phyloP scores from a whole-genome alignment of 1,140 invertebrate genomes.

The Parasteatoda tepidariorum region DNA sequence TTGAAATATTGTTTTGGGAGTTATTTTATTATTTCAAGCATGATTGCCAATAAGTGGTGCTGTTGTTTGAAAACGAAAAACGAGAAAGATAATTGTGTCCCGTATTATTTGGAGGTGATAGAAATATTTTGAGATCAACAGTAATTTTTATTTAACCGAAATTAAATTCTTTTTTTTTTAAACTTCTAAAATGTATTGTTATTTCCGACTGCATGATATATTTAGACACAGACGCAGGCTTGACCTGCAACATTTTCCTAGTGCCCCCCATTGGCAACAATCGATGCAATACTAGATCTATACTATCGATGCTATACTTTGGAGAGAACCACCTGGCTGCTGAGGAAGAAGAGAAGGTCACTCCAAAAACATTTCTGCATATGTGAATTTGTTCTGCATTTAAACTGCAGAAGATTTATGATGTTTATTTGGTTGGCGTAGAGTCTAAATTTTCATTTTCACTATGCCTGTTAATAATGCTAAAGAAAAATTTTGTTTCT shows the following conservation, averaged over 20 bases:
- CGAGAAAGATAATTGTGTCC: too few relatives aligned
- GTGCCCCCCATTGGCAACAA: conserved; percentile 48
- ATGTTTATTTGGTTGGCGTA: conserved; percentile 36
- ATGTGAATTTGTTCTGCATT: conserved; percentile 31
- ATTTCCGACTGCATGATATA: conserved; percentile 40
- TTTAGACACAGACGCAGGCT: not conserved
- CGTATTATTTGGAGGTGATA: too few relatives aligned
- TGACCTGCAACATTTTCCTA: conserved; percentile 35
- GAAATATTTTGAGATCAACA: too few relatives aligned
- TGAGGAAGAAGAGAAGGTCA: conserved; percentile 4
- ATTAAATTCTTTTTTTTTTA: not conserved
- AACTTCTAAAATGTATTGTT: conserved; percentile 21
- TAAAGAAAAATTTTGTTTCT: not conserved
- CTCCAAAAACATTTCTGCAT: conserved; percentile 32
- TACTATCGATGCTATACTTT: too few relatives aligned
- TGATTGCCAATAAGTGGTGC: too few relatives aligned
- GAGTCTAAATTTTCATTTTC: conserved; percentile 4
- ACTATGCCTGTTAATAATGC: too few relatives aligned
- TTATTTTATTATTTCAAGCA: too few relatives aligned
- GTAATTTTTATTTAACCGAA: not conserved
- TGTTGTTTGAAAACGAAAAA: too few relatives aligned
- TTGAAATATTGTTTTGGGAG: too few relatives aligned
- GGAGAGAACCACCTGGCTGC: conserved; percentile 8
- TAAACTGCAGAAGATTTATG: conserved; percentile 46
- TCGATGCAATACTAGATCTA: conserved; percentile 31